phyloP scores from a whole-genome alignment of 2,113 vertebrate genomes.

The Cygnus buccinator region DNA sequence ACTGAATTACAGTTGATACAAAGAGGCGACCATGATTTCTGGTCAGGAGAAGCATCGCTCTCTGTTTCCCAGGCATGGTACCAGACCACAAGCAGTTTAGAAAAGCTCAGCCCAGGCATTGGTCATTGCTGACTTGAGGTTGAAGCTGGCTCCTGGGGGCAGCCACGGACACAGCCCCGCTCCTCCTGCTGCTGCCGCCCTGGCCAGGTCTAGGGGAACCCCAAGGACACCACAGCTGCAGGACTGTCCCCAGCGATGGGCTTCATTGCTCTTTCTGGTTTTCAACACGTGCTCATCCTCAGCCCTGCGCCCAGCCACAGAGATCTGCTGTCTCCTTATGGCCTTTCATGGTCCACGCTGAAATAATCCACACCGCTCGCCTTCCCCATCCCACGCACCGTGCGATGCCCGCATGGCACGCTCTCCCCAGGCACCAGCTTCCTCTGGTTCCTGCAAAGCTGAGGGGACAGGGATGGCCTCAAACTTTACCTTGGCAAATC shows the following conservation, averaged over 20 bases:
- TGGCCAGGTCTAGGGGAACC: too few relatives aligned
- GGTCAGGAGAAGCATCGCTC: not conserved
- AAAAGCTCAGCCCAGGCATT: not conserved
- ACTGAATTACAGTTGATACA: not conserved
- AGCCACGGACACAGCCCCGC: not conserved
- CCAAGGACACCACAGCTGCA: too few relatives aligned
- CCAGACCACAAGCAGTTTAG: not conserved
- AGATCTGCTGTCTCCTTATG: not conserved
- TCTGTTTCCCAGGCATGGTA: not conserved
- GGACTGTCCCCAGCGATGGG: too few relatives aligned
- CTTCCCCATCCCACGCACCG: accelerated
- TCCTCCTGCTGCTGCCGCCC: not conserved
- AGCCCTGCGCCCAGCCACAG: accelerated
- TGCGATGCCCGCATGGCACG: accelerated
- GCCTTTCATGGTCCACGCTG: not conserved
- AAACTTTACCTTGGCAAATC: not conserved
- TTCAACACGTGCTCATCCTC: too few relatives aligned
- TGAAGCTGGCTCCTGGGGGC: too few relatives aligned
- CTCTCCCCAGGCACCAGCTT: not conserved
- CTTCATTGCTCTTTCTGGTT: too few relatives aligned
- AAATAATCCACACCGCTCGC: not conserved
- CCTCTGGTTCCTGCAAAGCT: not conserved
- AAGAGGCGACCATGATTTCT: not conserved
- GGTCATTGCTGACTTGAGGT: not conserved
- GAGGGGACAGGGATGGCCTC: accelerated